Conservation (phyloP, 2,888 invertebrate genomes). For the Plagodis dolabraria region DNA sequence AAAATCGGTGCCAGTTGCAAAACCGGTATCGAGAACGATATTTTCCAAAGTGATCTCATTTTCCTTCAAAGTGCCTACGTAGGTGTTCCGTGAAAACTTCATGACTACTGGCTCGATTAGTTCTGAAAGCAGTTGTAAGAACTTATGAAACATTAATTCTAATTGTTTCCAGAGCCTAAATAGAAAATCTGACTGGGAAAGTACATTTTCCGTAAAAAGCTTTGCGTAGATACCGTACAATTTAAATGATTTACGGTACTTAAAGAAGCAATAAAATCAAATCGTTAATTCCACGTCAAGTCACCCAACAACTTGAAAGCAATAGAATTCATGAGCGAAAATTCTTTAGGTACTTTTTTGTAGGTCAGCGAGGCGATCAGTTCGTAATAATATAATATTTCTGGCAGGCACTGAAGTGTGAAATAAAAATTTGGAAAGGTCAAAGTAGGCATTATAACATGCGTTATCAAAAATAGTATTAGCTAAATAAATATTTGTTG, state of each 20-base stretch:
- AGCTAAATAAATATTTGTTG: too few species aligned
- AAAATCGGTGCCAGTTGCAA: constrained; percentile 49
- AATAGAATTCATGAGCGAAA: constrained; percentile 4
- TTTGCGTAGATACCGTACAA: too few species aligned
- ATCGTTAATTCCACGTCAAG: constrained; percentile 16
- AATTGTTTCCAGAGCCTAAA: too few species aligned
- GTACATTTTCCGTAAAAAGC: too few species aligned
- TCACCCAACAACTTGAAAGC: constrained; percentile 3
- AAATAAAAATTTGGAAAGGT: constrained; percentile 6
- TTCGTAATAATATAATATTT: neutral
- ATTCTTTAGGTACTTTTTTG: neutral
- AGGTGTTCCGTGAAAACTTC: constrained; percentile 58
- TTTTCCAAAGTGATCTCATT: constrained; percentile 45
- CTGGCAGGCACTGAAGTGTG: constrained; percentile 4
- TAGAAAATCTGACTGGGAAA: too few species aligned
- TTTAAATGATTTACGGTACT: neutral
- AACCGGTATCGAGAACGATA: constrained; percentile 57
- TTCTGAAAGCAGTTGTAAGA: constrained; percentile 49
- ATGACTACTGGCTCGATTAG: constrained; percentile 55
- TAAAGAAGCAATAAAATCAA: constrained; percentile 28
- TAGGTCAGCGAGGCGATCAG: too few species aligned
- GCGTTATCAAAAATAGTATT: constrained; percentile 1
- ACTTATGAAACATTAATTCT: too few species aligned
- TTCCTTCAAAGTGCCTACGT: constrained; percentile 52
- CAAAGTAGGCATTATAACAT: constrained; percentile 4